Evolutionary conservation across 1,140 invertebrate genomes (phyloP), one percentile per base, ranked within the genome.

Genomic region (Drosophila jambulina): DNA sequence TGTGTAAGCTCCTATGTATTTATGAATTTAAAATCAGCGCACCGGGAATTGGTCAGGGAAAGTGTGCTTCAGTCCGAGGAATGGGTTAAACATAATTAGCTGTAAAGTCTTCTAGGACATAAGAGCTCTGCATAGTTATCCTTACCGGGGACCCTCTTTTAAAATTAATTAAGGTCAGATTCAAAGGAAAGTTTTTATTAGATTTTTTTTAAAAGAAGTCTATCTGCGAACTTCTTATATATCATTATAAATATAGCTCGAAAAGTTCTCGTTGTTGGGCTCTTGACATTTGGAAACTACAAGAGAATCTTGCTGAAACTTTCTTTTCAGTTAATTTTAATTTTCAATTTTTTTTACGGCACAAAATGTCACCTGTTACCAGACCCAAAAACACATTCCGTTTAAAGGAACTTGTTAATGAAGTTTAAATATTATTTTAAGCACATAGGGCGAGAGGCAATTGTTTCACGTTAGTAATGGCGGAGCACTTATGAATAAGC

Each of bases 21-120:
- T 29, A 15, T 54, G 63, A 42, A 69, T 71, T 23, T 69, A 2
- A 25, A 7, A 60, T 64, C 21, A 5, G 3, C 10, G n/a, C 6
- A 8, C 42, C 1, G 27, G 25, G 23, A 13, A 32, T 34, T 43
- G 61, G 65, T 34, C 46, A 67, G n/a, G 10, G 10, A 25, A 23
- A 17, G 13, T 27, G 34, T 15, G 19, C 7, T 7, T 1, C 45
- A 67, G 54, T 54, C 38, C 29, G 17, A 25, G 7, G 21, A 53
- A 53, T 17, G 25, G 25, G 15, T 68, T 49, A 13, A 23, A 9
- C 19, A 38, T 49, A 40, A 62, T 62, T 49, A 32, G 34, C 12
- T 48, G 10, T 34, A n/a, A 62, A n/a, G 15, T 62, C 59, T 4
- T 23, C 19, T 2, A 17, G 8, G 25, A 13, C 17, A 7, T 21